Conservation (phyloP, 2,888 invertebrate species). For the Athalia cordata region DNA sequence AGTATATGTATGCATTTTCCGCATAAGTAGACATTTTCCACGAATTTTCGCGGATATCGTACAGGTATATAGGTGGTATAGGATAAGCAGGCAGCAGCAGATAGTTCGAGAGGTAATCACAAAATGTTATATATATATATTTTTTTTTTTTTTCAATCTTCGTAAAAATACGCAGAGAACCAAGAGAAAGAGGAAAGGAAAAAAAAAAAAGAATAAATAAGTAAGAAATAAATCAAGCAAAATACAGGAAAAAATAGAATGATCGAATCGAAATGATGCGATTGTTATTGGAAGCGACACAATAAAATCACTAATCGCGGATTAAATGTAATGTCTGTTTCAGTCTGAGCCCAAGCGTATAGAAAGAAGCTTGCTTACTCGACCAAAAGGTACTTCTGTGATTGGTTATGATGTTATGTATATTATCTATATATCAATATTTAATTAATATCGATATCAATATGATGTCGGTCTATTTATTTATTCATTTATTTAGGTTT, state of each 20-base stretch:
- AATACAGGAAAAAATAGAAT: slow-evolving; percentile 8
- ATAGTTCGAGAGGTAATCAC: too few relatives aligned
- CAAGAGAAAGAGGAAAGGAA: background rate
- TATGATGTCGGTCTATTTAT: slow-evolving; percentile 6
- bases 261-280: background rate
- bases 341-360: slow-evolving; percentile 72
- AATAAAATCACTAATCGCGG: slow-evolving; percentile 62
- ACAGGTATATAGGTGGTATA: too few relatives aligned
- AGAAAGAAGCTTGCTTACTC: slow-evolving; percentile 72
- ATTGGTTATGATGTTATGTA: slow-evolving; percentile 70
- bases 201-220: background rate
- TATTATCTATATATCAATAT: slow-evolving; percentile 55
- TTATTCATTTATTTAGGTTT: background rate
- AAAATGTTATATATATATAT: too few relatives aligned
- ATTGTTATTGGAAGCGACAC: background rate
- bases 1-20: too few relatives aligned
- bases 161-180: background rate
- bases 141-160: too few relatives aligned
- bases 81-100: too few relatives aligned
- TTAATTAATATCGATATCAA: slow-evolving; percentile 52
- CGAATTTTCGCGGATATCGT: too few relatives aligned
- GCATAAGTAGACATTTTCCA: too few relatives aligned
- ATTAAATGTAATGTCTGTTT: slow-evolving; percentile 73
- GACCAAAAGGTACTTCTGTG: slow-evolving; percentile 73
- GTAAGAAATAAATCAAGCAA: background rate